A percentile compares a stretch with the other conserved stretches of the same genome.
phyloP scores from a whole-genome alignment of 2,888 invertebrate genomes.

The Diadegma fenestrale region DNA sequence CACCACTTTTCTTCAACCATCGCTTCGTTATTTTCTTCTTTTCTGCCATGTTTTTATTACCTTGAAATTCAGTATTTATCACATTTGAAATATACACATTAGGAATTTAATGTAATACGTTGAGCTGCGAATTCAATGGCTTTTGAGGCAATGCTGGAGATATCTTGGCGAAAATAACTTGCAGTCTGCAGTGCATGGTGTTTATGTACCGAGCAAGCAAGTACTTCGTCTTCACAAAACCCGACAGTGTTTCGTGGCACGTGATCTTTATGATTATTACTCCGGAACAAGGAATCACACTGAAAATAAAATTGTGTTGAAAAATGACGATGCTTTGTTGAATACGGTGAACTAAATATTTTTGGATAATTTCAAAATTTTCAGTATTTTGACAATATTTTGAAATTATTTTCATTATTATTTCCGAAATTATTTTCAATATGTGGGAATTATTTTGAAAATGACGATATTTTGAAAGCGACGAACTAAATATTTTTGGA shows the following conservation, averaged over 20 bases:
- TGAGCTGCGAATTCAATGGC: neutral
- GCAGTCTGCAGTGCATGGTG: too few relatives aligned
- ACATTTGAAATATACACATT: constrained; percentile 27
- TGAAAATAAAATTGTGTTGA: too few relatives aligned
- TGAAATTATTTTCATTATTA: too few relatives aligned
- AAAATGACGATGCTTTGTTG: too few relatives aligned
- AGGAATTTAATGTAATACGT: constrained; percentile 24
- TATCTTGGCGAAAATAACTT: neutral
- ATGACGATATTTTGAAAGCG: too few relatives aligned
- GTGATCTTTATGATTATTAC: neutral
- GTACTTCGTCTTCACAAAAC: neutral
- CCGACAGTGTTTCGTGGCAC: neutral
- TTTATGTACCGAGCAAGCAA: neutral
- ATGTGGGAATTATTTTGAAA: too few relatives aligned
- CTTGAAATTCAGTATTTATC: constrained; percentile 39
- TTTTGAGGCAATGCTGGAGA: neutral
- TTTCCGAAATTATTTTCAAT: too few relatives aligned
- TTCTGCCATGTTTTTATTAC: constrained; percentile 28
- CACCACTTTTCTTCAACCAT: constrained; percentile 29
- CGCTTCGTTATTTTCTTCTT: constrained; percentile 12
- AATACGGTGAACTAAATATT: too few relatives aligned
- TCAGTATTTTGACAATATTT: too few relatives aligned
- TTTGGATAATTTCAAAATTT: too few relatives aligned
- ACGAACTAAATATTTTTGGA: too few relatives aligned
- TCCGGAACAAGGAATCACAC: neutral